Base-by-base conservation (phyloP, 2,888 invertebrate species). In the Erynnis tages region DNA sequence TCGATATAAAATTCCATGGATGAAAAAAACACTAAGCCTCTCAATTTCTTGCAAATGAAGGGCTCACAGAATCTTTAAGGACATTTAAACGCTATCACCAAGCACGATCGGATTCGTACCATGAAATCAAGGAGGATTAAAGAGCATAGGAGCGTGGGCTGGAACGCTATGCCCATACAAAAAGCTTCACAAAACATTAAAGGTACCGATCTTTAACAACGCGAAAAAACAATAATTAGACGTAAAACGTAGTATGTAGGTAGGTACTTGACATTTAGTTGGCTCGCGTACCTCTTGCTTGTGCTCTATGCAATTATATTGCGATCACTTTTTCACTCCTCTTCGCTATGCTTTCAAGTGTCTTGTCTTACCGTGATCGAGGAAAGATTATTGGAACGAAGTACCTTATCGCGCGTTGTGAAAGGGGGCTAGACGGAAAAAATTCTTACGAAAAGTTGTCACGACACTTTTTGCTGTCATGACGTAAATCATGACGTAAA, bases 191-290 rank as follows among this genome's bases (percentile, higher is more conserved):
- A 44, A 43, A 50, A 38, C 44, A 52, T 52, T 37, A 52, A 52
- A 52, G 35, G 29, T 14, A 43, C 43, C 43, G 35, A 41, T 35
- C 40, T 29, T 13, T 8, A 37, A 13, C 19, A 19, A 43, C 19
- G 23, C 23, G 29, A 41, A 37, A 64, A 65, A 61, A 64, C 41
- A n/a, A 48, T 67, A 70, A 71, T 71, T 66, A 68, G 59, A 58
- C 62, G 69, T 67, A 67, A 68, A 70, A 65, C 54, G 60, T 54
- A 49, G 52, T 57, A n/a, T n/a, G 19, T 35, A 35, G 14, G 10
- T 35, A 35, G 58, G 62, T 61, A 66, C 69, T 76, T 76, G 76
- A 75, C 76, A 78, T 79, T 79, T 71, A 72, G 58, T 57, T 56
- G 55, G 40, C 57, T 59, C 60, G 59, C 59, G 61, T 56, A 54